These are phyloP conservation scores for Apeira syringaria DNA, from an alignment of 2,888 invertebrate genomes.

Conservation along the genomic window DNA sequence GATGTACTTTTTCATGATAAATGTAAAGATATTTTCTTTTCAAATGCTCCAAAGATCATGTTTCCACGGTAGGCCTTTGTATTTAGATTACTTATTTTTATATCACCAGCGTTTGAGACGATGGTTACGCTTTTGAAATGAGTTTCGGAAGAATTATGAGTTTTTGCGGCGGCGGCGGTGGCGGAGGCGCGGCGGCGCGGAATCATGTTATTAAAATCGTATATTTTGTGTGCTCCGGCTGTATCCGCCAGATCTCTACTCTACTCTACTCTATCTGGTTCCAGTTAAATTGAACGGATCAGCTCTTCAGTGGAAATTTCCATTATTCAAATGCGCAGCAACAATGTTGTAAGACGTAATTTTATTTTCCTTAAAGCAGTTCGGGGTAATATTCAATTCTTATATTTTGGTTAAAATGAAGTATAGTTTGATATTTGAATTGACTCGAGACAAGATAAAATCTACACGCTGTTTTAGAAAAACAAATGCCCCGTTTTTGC, in stretches of 20 bases:
- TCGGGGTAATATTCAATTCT: no score
- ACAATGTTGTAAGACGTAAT: no score
- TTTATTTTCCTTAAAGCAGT: no score
- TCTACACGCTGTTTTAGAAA: no score
- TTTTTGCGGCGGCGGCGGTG: constrained; percentile 19
- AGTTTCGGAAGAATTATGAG: constrained; percentile 23
- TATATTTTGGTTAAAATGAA: no score
- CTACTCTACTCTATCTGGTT: neutral
- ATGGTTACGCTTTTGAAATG: constrained; percentile 12
- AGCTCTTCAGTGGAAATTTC: constrained; percentile 4
- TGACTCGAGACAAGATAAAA: no score
- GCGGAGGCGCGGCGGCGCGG: no score
- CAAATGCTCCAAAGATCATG: constrained; percentile 12
- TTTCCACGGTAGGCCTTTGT: constrained; percentile 16
- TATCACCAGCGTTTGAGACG: constrained; percentile 16
- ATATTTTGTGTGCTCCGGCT: constrained; percentile 12
- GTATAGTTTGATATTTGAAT: no score
- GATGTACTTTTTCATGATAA: no score
- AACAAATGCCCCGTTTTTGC: no score
- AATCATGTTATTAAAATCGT: constrained; percentile 23
- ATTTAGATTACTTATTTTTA: constrained; percentile 26
- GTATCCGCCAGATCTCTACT: constrained; percentile 6
- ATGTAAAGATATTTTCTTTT: no score
- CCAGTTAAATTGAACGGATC: constrained; percentile 2
- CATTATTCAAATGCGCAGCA: no score